A percentile compares a stretch with the other conserved stretches of the same genome.
phyloP scores from a whole-genome alignment of 2,797 vertebrate genomes.

The Malacoraja senta region DNA sequence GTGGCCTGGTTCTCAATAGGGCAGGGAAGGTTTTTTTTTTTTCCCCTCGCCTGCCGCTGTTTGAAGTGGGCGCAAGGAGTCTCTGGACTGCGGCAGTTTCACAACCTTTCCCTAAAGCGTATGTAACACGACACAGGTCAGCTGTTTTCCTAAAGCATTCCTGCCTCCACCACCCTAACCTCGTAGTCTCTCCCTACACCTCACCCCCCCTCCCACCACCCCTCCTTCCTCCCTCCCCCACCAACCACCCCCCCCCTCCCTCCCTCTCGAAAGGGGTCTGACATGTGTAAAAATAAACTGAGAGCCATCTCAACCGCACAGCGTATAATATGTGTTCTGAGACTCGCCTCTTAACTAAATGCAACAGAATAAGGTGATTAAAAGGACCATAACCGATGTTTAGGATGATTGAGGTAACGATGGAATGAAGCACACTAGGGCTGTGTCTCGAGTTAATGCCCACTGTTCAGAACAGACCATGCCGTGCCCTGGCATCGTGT shows the following conservation, averaged over 20 bases:
- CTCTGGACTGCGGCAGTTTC: neutral
- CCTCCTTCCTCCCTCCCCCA: neutral
- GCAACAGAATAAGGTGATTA: neutral
- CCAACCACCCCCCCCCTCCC: neutral
- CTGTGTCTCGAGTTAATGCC: constrained; percentile 17
- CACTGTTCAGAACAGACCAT: constrained; percentile 27
- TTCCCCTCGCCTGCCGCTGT: too few species aligned
- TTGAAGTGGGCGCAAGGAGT: constrained; percentile 8
- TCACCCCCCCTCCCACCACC: neutral
- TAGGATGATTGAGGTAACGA: neutral
- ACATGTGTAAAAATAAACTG: neutral
- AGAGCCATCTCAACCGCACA: neutral
- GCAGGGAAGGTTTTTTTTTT: neutral
- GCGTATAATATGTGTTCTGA: neutral
- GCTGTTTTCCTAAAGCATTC: constrained; percentile 36
- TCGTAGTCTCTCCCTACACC: neutral
- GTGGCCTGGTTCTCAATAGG: neutral
- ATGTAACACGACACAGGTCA: constrained; percentile 31
- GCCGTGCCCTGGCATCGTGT: neutral
- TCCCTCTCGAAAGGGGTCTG: neutral
- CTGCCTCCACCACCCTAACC: neutral
- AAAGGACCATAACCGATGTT: neutral
- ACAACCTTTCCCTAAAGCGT: neutral
- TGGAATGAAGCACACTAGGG: constrained; percentile 7
- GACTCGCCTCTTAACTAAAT: neutral